Percentiles rank a stretch among this genome's conserved stretches.
Evolutionary conservation across 2,113 vertebrate species (phyloP).

Genomic region (Percina caprodes): DNA sequence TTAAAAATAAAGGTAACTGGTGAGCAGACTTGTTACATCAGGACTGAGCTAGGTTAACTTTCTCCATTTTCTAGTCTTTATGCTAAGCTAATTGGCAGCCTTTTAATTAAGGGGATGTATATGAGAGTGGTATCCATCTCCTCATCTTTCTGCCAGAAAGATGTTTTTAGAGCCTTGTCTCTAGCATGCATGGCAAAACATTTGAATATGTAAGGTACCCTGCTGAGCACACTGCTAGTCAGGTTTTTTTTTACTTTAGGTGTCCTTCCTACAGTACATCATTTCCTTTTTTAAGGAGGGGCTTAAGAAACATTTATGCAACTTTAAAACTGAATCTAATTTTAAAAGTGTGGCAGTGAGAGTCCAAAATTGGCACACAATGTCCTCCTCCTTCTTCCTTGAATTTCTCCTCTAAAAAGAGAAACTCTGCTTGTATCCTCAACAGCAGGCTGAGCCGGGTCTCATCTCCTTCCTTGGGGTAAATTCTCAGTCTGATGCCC

Average conservation of each 20-base stretch:
- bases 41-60: too few species aligned
- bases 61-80: too few species aligned
- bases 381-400: not conserved
- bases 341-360: not conserved
- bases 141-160: not conserved
- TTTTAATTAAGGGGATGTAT: not conserved
- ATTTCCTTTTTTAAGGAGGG: not conserved
- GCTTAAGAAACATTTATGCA: not conserved
- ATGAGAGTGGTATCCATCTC: not conserved
- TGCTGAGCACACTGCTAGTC: not conserved
- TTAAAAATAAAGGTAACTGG: too few species aligned
- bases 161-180: not conserved
- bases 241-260: not conserved
- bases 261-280: too few species aligned
- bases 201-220: not conserved
- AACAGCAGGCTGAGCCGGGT: constrained; percentile 1
- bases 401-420: not conserved
- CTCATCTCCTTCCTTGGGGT: constrained; percentile 32
- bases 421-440: constrained; percentile 26
- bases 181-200: not conserved
- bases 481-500: constrained; percentile 34
- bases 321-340: not conserved
- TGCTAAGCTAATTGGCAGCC: too few species aligned
- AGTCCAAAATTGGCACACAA: constrained; percentile 7
- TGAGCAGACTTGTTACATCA: too few species aligned